Evolutionary conservation across 2,113 vertebrate genomes (phyloP), one percentile per base, ranked within the genome.

Genomic region (Alligator mississippiensis): DNA sequence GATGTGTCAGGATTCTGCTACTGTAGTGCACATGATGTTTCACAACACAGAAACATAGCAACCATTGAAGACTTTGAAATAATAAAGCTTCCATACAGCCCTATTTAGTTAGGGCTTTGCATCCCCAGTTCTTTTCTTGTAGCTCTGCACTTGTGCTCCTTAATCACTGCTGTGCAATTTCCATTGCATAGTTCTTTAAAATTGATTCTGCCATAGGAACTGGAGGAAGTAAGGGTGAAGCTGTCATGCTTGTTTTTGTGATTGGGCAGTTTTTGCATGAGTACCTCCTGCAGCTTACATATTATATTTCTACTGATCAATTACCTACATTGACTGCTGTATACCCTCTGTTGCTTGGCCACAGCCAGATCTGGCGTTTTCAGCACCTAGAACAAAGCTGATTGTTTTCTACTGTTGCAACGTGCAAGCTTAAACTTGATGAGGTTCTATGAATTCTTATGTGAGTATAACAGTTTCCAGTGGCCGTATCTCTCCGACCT

Each of bases 61-160:
- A 19, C 4, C 15, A 54, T 4, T 38, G 6, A 59, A 2, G 60
- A 1, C 18, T 87, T 80, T 57, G 18, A 5, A 64, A 77, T 60
- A 92, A 47, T 16, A 7, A 15, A 63, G 4, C 34, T 82, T n/a
- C 1, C 3, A 60, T 2, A 0, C 8, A 57, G 10, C 1, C 21
- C 18, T 14, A 3, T 54, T 38, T 82, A 57, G 3, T 1, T 17
- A 89, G 84, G 3, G 0, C 1, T 6, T 3, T 38, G 1, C 4
- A 17, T 72, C 19, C 1, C 79, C 82, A 38, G 58, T 16, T 1
- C 4, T 82, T 79, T 92, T 84, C 4, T 58, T 64, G 75, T 58
- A 66, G 28, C 2, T 3, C 1, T 22, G 8, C 19, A 60, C 0
- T 75, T 80, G 11, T 62, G 24, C 58, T 3, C 9, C 4, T 34